Percentiles rank a stretch among this genome's conserved stretches.
These are phyloP conservation scores for Bombus terrestris DNA, from an alignment of 1,140 invertebrate species.

Conservation along the genomic window DNA sequence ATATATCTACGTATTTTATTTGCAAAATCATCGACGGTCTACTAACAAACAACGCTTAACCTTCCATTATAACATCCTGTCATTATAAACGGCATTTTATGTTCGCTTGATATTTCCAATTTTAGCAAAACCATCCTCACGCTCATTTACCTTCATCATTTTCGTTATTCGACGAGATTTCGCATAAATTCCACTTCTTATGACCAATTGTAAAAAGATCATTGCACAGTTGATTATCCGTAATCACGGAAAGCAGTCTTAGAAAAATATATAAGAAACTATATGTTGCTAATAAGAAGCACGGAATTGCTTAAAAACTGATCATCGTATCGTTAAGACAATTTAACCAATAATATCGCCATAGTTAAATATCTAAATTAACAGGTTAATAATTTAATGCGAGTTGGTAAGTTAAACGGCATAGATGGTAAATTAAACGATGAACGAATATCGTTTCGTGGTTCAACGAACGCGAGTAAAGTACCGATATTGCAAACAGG, in stretches of 20 bases:
- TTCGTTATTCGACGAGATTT: background rate
- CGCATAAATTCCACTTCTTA: background rate
- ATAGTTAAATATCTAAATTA: background rate
- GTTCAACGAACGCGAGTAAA: background rate
- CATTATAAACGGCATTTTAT: background rate
- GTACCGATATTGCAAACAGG: background rate
- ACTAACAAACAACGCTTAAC: background rate
- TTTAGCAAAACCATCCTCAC: background rate
- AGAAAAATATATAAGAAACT: background rate
- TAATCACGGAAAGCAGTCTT: background rate
- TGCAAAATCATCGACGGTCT: background rate
- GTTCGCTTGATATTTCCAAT: slow-evolving; percentile 8
- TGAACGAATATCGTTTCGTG: background rate
- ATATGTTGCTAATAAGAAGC: background rate
- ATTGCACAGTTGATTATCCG: background rate
- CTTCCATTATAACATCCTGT: slow-evolving; percentile 9
- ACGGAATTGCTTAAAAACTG: background rate
- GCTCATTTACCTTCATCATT: background rate
- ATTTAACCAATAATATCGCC: background rate
- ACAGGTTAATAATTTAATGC: background rate
- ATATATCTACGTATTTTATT: background rate
- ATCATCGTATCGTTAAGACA: background rate
- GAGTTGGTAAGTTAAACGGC: background rate
- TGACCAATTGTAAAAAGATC: background rate
- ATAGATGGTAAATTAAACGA: background rate